Percentiles rank a stretch among this genome's conserved stretches.
Conservation (phyloP, 2,113 vertebrate species). For the Daphoenositta chrysoptera region DNA sequence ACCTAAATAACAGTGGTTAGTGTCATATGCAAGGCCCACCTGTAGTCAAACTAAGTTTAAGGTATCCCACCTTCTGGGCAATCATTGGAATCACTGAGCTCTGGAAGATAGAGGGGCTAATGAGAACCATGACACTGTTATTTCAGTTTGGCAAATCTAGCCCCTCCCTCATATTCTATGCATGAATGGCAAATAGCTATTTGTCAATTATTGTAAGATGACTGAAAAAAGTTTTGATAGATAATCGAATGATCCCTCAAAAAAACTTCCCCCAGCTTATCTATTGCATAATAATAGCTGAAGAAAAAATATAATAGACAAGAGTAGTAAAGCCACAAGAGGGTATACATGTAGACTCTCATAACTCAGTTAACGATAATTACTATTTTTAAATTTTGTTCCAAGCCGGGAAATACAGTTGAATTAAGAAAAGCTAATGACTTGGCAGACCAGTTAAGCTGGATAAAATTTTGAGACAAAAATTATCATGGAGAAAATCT, state of each 20-base stretch:
- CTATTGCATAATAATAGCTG: not conserved
- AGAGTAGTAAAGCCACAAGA: not conserved
- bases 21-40: not conserved
- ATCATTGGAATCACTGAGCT: accelerated
- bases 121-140: not conserved
- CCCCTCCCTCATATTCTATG: not conserved
- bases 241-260: not conserved
- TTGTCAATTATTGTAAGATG: not conserved
- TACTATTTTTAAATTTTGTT: not conserved
- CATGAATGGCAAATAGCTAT: not conserved
- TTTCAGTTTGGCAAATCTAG: not conserved
- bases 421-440: not conserved
- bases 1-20: not conserved
- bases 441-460: not conserved
- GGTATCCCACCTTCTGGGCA: not conserved
- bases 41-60: not conserved
- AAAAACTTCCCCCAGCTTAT: not conserved
- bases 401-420: not conserved
- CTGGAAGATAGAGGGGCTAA: not conserved
- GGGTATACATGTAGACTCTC: not conserved
- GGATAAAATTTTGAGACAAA: not conserved
- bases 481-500: not conserved
- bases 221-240: not conserved
- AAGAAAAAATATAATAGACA: not conserved
- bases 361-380: not conserved